Evolutionary conservation across 2,113 vertebrate genomes (phyloP).

Genomic region (Microcebus ravelobensis): DNA sequence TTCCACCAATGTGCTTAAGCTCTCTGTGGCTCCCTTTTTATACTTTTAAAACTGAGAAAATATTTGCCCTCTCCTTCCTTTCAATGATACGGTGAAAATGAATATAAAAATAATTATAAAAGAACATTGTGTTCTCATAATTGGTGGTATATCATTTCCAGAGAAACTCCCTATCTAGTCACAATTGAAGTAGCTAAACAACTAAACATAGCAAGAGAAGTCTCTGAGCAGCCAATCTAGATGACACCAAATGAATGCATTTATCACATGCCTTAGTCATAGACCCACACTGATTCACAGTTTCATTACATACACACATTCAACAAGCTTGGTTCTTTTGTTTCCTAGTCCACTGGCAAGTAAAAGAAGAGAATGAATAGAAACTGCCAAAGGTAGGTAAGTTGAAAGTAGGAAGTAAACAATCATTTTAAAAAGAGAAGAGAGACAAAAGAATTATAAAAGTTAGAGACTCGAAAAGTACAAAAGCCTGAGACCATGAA

Average conservation of each 20-base stretch:
- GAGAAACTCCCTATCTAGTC: not conserved
- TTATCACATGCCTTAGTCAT: not conserved
- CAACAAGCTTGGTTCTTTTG: not conserved
- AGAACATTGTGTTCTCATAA: not conserved
- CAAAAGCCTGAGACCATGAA: not conserved
- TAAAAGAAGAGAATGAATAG: not conserved
- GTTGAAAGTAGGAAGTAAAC: not conserved
- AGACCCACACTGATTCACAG: not conserved
- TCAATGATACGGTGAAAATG: not conserved
- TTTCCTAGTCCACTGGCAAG: not conserved
- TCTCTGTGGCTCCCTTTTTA: constrained; percentile 4
- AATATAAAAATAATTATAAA: constrained; percentile 11
- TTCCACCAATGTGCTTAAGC: not conserved
- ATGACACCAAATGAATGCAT: not conserved
- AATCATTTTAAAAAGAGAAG: not conserved
- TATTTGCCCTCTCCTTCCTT: constrained; percentile 1
- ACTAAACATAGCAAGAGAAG: not conserved
- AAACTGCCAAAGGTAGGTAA: not conserved
- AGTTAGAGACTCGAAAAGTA: not conserved
- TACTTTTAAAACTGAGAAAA: constrained; percentile 11
- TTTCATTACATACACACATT: not conserved
- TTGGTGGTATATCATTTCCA: not conserved
- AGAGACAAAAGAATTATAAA: not conserved
- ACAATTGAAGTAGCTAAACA: not conserved
- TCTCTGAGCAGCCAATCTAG: not conserved